Percentiles rank a stretch among this genome's conserved stretches.
These are phyloP conservation scores for Anthopleura xanthogrammica DNA, from an alignment of 92 coral and sea anemone species.

Conservation along the genomic window DNA sequence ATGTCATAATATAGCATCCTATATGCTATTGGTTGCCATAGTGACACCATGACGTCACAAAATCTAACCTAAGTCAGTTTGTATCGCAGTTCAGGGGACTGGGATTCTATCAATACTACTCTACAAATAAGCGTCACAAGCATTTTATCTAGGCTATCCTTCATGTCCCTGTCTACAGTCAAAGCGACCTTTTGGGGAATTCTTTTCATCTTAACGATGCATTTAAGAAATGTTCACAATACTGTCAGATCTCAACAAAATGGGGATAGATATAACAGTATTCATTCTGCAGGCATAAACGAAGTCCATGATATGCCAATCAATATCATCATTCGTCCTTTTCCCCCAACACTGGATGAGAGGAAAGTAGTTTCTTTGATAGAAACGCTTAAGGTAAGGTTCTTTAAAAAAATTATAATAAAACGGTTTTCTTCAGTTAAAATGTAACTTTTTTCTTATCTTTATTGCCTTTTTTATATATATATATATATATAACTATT, in stretches of 20 bases:
- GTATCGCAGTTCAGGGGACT: neutral
- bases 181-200: neutral
- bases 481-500: too few relatives aligned
- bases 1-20: neutral
- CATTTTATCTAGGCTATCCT: neutral
- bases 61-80: neutral
- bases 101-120: neutral
- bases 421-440: too few relatives aligned
- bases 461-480: too few relatives aligned
- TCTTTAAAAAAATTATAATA: too few relatives aligned
- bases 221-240: conserved; percentile 20
- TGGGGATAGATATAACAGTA: conserved; percentile 30
- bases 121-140: neutral
- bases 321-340: conserved; percentile 59
- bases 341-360: conserved; percentile 57
- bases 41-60: conserved; percentile 2
- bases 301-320: conserved; percentile 69
- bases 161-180: neutral
- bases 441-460: too few relatives aligned
- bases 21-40: neutral
- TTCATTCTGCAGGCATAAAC: conserved; percentile 63
- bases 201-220: neutral
- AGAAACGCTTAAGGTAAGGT: conserved; percentile 57
- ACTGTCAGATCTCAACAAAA: conserved; percentile 15
- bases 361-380: conserved; percentile 66